Evolutionary conservation across 1,140 invertebrate species (phyloP).

Genomic region (Pseudomyrmex dendroicus): DNA sequence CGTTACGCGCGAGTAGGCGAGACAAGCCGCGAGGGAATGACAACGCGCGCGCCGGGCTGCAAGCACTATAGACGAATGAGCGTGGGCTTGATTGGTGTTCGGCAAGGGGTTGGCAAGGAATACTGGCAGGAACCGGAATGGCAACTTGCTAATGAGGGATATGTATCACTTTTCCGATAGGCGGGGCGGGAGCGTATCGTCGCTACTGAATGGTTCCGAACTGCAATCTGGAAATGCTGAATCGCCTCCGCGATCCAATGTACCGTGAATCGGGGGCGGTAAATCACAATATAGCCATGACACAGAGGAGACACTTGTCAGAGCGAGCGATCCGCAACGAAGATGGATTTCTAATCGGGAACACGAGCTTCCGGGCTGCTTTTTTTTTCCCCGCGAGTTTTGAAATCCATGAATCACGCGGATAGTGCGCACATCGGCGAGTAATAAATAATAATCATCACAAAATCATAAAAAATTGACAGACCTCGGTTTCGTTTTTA

Average conservation of each 20-base stretch:
- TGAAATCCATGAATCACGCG: background rate
- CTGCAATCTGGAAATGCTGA: slow-evolving; percentile 73
- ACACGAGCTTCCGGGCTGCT: background rate
- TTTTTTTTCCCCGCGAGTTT: background rate
- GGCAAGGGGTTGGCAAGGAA: slow-evolving; percentile 63
- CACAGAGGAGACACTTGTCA: slow-evolving; percentile 68
- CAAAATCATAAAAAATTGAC: background rate
- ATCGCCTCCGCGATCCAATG: slow-evolving; percentile 71
- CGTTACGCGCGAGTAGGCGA: background rate
- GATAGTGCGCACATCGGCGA: background rate
- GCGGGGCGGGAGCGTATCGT: slow-evolving; percentile 64
- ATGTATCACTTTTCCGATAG: slow-evolving; percentile 75
- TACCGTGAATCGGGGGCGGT: slow-evolving; percentile 70
- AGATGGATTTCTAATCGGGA: slow-evolving; percentile 60
- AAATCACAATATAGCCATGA: slow-evolving; percentile 72
- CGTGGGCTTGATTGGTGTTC: slow-evolving; percentile 56
- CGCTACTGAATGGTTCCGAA: slow-evolving; percentile 70
- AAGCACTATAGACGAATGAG: slow-evolving; percentile 27
- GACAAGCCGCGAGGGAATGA: slow-evolving; percentile 5
- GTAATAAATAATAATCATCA: slow-evolving; percentile 26
- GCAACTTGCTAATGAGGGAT: slow-evolving; percentile 73
- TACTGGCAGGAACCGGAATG: slow-evolving; percentile 71
- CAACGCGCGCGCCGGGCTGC: background rate
- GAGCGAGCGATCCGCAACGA: slow-evolving; percentile 52
- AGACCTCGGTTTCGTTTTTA: slow-evolving; percentile 21